Percentiles rank a stretch among this genome's conserved stretches.
phyloP scores from a whole-genome alignment of 2,888 invertebrate genomes.

The Nomada goodeniana region DNA sequence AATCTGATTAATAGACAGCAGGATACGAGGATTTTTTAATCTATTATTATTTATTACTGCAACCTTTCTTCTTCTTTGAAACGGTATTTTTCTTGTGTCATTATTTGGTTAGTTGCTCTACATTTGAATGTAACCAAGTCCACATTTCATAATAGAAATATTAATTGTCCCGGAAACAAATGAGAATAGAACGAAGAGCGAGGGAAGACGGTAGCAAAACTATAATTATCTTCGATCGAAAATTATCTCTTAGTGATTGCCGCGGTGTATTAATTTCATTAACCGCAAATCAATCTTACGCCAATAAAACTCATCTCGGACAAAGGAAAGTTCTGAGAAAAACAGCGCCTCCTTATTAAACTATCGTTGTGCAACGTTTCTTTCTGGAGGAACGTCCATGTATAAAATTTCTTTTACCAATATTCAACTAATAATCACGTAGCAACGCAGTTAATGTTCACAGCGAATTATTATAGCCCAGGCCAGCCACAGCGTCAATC shows the following conservation, averaged over 20 bases:
- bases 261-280: not conserved
- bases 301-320: no score
- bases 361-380: no score
- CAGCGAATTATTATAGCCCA: constrained; percentile 14
- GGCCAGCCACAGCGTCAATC: constrained; percentile 43
- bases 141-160: not conserved
- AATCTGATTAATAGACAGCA: no score
- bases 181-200: constrained; percentile 41
- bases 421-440: not conserved
- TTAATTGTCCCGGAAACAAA: constrained; percentile 72
- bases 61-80: no score
- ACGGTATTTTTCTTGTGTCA: no score
- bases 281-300: not conserved
- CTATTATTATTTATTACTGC: no score
- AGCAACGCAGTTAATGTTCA: not conserved
- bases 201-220: constrained; percentile 32
- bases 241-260: constrained; percentile 62
- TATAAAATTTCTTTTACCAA: not conserved
- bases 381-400: no score
- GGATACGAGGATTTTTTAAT: no score
- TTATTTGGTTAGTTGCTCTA: no score
- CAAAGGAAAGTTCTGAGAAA: not conserved
- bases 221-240: constrained; percentile 72
- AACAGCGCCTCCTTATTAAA: not conserved
- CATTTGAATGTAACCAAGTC: no score